Evolutionary conservation across 2,888 invertebrate genomes (phyloP), one percentile per base, ranked within the genome.

Genomic region (Noctua fimbriata): DNA sequence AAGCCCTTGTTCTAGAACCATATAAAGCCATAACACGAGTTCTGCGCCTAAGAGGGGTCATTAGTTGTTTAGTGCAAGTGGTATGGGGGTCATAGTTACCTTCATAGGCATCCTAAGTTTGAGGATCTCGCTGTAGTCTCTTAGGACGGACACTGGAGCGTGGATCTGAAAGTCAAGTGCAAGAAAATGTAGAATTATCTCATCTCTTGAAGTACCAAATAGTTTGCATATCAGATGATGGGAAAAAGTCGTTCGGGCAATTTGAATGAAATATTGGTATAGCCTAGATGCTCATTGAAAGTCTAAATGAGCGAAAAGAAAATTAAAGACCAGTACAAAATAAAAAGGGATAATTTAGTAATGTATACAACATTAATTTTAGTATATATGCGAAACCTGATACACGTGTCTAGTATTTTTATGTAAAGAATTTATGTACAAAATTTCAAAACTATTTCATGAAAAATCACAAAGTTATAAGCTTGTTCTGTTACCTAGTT

Each of bases 51-150:
- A 69, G 77, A 81, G 79, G 81, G 78, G 81, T 88, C 78, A 89
- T 91, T 91, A 91, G 89, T 90, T 78, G 66, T 79, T 86, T 81
- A 80, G 82, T 75, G 65, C 71, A 28, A 63, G 69, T 16, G 36
- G 47, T 32, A 41, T 47, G 3, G 9, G 5, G 4, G 41, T 65
- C 16, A 47, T 88, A 85, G 95, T 91, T 92, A 97, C 98, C 97
- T 98, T 99, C 98, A 99, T 99, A 6, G 99, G 99, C 98, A 99
- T 98, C 92, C 99, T 97, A 44, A 99, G 97, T 94, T 99, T 99
- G 89, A 99, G 97, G 90, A 99, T 98, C 95, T 99, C 99, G 82
- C 99, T 98, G 95, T 99, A 99, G 89, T 99, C 97, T 88, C 98
- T 97, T 73, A 99, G 95, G 12, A 99, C 98, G 92, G 98, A 97